phyloP scores from a whole-genome alignment of 2,888 invertebrate genomes.

The Drosophila meridiana region DNA sequence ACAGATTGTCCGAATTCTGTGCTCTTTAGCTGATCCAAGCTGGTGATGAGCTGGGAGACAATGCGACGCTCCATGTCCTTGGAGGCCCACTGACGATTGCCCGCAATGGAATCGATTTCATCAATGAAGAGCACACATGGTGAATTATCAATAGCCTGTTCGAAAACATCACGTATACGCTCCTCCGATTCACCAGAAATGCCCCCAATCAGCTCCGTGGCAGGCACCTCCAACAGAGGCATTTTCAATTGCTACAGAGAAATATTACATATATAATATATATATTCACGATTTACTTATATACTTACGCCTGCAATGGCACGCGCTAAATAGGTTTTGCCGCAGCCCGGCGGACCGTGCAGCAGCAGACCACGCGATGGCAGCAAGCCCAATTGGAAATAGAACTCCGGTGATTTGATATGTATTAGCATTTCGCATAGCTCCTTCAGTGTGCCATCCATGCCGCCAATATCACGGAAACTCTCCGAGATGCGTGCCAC shows the following conservation, averaged over 20 bases:
- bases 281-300: background rate
- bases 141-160: slow-evolving; percentile 91
- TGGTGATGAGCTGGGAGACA: slow-evolving; percentile 95
- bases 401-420: slow-evolving; percentile 96
- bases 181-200: slow-evolving; percentile 98
- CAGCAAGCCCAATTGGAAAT: slow-evolving; percentile 92
- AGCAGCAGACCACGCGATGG: slow-evolving; percentile 96
- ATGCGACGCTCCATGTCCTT: slow-evolving; percentile 98
- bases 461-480: slow-evolving; percentile 90
- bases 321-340: slow-evolving; percentile 93
- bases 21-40: slow-evolving; percentile 90
- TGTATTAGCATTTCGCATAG: slow-evolving; percentile 92
- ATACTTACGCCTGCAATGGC: slow-evolving; percentile 91
- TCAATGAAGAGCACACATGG: slow-evolving; percentile 97
- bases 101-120: slow-evolving; percentile 98
- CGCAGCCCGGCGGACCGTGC: slow-evolving; percentile 98
- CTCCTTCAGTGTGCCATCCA: slow-evolving; percentile 89
- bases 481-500: slow-evolving; percentile 58
- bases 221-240: slow-evolving; percentile 94
- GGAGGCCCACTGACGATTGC: slow-evolving; percentile 94
- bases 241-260: slow-evolving; percentile 91
- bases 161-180: slow-evolving; percentile 95
- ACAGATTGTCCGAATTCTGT: slow-evolving; percentile 83
- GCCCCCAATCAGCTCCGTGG: slow-evolving; percentile 96
- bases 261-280: background rate